Conservation (phyloP, 92 coral and sea anemone species). For the Muricea muricata region DNA sequence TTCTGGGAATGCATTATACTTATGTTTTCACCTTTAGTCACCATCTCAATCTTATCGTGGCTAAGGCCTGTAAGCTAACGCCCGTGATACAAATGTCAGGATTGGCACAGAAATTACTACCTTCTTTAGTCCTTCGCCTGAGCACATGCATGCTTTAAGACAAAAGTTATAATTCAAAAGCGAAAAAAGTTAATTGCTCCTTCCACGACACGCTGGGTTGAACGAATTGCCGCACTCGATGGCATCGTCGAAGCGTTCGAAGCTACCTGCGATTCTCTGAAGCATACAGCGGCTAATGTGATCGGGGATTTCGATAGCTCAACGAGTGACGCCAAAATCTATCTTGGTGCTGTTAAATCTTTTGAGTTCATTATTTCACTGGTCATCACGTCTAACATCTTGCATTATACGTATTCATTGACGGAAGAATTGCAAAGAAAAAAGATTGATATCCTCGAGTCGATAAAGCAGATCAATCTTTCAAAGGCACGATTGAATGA, state of each 20-base stretch:
- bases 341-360: no score
- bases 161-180: no score
- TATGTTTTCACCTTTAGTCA: no score
- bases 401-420: no score
- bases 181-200: neutral
- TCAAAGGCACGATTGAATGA: neutral
- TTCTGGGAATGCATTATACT: no score
- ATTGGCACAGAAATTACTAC: neutral
- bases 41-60: constrained; percentile 1
- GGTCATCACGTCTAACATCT: no score
- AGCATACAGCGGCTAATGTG: neutral
- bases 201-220: constrained; percentile 32
- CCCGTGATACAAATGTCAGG: neutral
- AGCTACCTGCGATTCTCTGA: no score
- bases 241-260: constrained; percentile 33
- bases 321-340: neutral
- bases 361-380: no score
- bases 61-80: constrained; percentile 22
- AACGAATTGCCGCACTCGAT: neutral
- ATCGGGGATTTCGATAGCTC: neutral
- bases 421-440: neutral
- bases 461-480: constrained; percentile 8
- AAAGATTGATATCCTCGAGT: constrained; percentile 11
- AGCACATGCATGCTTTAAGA: neutral
- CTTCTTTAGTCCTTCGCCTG: neutral